phyloP scores from a whole-genome alignment of 1,140 invertebrate species.

The Pissodes strobi region DNA sequence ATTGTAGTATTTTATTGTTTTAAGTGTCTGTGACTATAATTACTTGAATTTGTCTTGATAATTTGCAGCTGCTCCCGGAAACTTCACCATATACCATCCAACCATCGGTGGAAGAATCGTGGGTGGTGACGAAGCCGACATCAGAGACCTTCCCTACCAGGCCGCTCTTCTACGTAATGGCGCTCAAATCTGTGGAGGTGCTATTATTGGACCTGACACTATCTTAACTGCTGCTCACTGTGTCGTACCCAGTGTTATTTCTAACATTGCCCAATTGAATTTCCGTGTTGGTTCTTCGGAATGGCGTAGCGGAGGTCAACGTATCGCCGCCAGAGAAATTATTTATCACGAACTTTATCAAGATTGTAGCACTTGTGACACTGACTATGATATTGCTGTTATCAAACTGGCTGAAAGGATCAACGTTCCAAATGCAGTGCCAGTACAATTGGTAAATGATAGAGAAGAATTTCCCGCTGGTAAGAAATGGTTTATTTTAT shows the following conservation, averaged over 20 bases:
- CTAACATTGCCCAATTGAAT: constrained; percentile 27
- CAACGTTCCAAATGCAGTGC: too few relatives aligned
- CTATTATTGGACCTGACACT: constrained; percentile 61
- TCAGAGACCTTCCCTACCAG: constrained; percentile 63
- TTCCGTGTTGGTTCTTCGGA: constrained; percentile 56
- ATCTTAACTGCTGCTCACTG: constrained; percentile 75
- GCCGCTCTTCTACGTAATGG: constrained; percentile 60
- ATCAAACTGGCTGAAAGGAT: background rate
- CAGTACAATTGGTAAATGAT: too few relatives aligned
- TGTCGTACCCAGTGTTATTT: constrained; percentile 43
- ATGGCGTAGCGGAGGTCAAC: constrained; percentile 52
- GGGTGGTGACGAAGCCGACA: constrained; percentile 52
- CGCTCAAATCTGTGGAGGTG: constrained; percentile 65
- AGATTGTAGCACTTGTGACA: constrained; percentile 55
- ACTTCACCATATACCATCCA: too few relatives aligned
- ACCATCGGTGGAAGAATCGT: constrained; percentile 52
- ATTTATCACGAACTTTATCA: constrained; percentile 52
- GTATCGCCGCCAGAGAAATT: constrained; percentile 53
- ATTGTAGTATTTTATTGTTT: too few relatives aligned
- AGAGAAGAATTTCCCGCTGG: too few relatives aligned
- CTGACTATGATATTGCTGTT: constrained; percentile 66
- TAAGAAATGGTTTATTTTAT: too few relatives aligned
- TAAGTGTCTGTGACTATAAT: too few relatives aligned
- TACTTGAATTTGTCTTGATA: too few relatives aligned
- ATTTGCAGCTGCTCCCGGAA: too few relatives aligned